Conservation (phyloP, 2,113 vertebrate species). For the Setophaga petechia region DNA sequence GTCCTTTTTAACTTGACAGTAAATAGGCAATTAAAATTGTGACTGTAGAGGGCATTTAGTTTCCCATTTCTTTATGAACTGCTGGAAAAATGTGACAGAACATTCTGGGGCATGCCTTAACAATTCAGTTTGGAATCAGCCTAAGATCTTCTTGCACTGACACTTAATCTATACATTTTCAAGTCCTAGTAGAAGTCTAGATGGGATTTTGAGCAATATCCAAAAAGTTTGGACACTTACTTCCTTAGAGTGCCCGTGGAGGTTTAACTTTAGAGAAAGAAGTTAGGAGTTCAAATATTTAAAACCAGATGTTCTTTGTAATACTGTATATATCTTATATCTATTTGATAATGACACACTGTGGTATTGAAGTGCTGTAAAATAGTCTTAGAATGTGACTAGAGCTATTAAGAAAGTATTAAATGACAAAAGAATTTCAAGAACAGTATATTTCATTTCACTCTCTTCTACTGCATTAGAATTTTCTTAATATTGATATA, state of each 20-base stretch:
- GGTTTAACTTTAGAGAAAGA: neutral
- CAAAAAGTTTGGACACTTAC: neutral
- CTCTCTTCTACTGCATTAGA: neutral
- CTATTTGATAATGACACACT: neutral
- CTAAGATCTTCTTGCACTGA: neutral
- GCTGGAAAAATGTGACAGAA: neutral
- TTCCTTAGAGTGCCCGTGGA: neutral
- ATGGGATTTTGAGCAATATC: neutral
- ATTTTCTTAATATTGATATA: constrained; percentile 10
- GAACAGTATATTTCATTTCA: neutral
- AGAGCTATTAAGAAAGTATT: neutral
- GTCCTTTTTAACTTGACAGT: neutral
- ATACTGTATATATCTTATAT: neutral
- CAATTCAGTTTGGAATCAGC: neutral
- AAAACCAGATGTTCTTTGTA: neutral
- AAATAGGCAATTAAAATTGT: neutral
- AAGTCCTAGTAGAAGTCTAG: neutral
- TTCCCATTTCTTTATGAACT: neutral
- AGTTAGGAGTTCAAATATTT: constrained; percentile 27
- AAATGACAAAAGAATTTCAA: neutral
- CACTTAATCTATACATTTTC: neutral
- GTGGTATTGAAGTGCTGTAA: neutral
- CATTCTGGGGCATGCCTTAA: neutral
- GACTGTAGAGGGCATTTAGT: neutral
- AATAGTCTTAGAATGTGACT: neutral